Evolutionary conservation across 2,113 vertebrate species (phyloP).

Genomic region (Coregonus clupeaformis): DNA sequence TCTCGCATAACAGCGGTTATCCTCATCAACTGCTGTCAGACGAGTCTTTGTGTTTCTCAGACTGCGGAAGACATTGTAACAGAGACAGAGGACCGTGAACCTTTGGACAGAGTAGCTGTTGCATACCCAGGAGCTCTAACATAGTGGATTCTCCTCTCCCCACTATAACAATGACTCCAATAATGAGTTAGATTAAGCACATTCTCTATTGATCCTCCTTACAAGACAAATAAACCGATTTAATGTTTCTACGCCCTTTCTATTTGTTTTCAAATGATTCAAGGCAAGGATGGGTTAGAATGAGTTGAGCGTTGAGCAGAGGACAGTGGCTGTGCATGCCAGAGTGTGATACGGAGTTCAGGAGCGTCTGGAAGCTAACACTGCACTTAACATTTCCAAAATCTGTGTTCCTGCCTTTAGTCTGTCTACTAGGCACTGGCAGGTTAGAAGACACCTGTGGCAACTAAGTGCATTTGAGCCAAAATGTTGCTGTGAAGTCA

Average conservation of each 20-base stretch:
- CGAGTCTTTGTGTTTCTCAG: too few relatives aligned
- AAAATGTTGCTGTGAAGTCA: neutral
- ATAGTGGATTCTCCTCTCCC: too few relatives aligned
- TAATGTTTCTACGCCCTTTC: constrained; percentile 63
- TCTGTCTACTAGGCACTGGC: constrained; percentile 11
- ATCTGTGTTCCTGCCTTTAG: constrained; percentile 33
- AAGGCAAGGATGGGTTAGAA: constrained; percentile 59
- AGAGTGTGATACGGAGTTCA: constrained; percentile 40
- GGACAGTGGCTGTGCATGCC: constrained; percentile 54
- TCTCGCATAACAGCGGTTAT: too few relatives aligned
- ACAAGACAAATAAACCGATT: constrained; percentile 69
- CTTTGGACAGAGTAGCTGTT: too few relatives aligned
- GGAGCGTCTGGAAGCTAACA: constrained; percentile 8
- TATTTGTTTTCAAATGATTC: constrained; percentile 65
- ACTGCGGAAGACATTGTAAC: too few relatives aligned
- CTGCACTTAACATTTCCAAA: constrained; percentile 55
- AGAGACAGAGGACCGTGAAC: too few relatives aligned
- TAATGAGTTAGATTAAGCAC: constrained; percentile 62
- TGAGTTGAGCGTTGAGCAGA: constrained; percentile 59
- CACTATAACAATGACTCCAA: neutral
- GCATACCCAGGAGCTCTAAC: too few relatives aligned
- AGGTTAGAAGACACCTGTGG: neutral
- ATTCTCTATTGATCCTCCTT: constrained; percentile 62
- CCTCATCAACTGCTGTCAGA: too few relatives aligned
- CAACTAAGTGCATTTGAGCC: neutral